Evolutionary conservation across 2,888 invertebrate species (phyloP).

Genomic region (Drosophila dives): DNA sequence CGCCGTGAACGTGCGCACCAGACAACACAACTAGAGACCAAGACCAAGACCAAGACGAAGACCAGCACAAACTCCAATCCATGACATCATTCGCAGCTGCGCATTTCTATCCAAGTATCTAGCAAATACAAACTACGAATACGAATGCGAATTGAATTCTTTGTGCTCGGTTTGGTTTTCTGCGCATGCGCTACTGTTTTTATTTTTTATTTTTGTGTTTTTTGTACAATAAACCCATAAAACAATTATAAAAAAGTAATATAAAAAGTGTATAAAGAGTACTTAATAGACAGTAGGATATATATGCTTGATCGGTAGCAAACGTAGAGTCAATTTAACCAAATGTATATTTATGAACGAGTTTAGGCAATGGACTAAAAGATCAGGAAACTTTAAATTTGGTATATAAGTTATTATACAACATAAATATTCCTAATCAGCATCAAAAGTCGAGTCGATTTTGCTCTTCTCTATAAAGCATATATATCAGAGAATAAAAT

Average conservation of each 20-base stretch:
- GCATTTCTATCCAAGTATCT: conserved; percentile 54
- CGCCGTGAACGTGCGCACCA: conserved; percentile 34
- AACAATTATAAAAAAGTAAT: background rate
- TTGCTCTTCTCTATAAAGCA: background rate
- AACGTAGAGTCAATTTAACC: background rate
- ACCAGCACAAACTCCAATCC: conserved; percentile 25
- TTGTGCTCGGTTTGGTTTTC: conserved; percentile 28
- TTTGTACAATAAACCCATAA: background rate
- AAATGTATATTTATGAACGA: background rate
- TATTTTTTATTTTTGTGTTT: conserved; percentile 31
- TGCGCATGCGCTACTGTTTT: conserved; percentile 76
- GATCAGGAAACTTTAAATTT: background rate
- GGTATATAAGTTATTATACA: background rate
- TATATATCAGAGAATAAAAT: background rate
- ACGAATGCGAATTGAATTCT: conserved; percentile 36
- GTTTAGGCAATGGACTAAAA: background rate
- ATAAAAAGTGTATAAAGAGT: background rate
- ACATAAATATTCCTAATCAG: background rate
- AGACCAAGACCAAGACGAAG: conserved; percentile 21
- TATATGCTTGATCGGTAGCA: background rate
- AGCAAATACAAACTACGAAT: conserved; percentile 38
- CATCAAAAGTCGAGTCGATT: background rate
- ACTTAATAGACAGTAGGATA: background rate
- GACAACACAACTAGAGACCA: background rate
- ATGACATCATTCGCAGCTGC: conserved; percentile 65